Evolutionary conservation across 1,140 invertebrate species (phyloP), one percentile per base, ranked within the genome.

Genomic region (Galendromus occidentalis): DNA sequence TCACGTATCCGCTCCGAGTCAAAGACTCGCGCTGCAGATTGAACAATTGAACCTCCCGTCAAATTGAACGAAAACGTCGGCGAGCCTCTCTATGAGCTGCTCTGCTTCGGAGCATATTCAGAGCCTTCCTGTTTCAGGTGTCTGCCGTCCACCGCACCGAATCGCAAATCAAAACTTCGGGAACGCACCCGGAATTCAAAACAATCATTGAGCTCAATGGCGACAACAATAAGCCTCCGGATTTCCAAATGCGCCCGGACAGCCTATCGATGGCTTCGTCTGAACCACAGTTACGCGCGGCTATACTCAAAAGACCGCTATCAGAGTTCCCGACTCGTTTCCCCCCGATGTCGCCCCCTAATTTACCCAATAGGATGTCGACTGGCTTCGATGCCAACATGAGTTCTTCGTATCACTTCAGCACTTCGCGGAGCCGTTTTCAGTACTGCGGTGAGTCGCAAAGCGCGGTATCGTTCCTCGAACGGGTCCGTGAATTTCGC

Each of bases 371-470:
- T 17, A 17, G 51, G 2, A 59, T 59, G 51, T 59, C 51, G 51
- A 59, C 51, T 2, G 51, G 51, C 33, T 59, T 59, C 51, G 51
- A 59, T 17, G 51, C 51, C 25, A 59, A 59, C 33, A 59, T 59
- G 51, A 59, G 51, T 33, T 59, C 51, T 59, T 59, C 51, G 51
- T 59, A 59, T 33, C 51, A 59, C 22, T 59, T 59, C 33, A 59
- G 51, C 51, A 25, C 51, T 25, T 59, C 51, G 14, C 25, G 51
- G 51, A 59, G 51, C 51, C 25, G 51, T 29, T 59, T 59, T 33
- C 51, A 59, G 22, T 59, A 59, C 22, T 59, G 51, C 22, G 51
- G 51, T 59, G 22, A 59, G 51, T 59, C 14, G 25, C 33, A 14
- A 17, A 1, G 9, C 14, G 17, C 25, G 9, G 22, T 20, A 59